These are phyloP conservation scores for Labeo rohita DNA, from an alignment of 2,113 vertebrate species.

Conservation along the genomic window DNA sequence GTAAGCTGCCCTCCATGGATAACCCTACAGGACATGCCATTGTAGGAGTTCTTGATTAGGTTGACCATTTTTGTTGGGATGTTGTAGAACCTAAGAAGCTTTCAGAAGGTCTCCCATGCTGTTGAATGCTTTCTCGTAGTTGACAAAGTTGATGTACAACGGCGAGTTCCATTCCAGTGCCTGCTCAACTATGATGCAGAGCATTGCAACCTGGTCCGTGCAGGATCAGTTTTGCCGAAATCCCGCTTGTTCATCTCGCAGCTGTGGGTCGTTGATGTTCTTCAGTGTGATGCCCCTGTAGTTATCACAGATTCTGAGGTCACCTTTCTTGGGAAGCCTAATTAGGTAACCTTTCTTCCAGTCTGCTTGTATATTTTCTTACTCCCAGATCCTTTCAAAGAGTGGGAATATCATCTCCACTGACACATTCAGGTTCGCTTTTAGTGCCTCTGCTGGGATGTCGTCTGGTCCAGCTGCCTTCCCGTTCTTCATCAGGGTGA, in stretches of 20 bases:
- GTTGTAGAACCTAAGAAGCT: neutral
- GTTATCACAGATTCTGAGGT: neutral
- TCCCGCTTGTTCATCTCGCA: neutral
- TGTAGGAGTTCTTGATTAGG: neutral
- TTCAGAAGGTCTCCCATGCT: neutral
- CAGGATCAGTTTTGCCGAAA: neutral
- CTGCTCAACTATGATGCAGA: slow-evolving; percentile 27
- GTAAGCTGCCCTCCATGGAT: neutral
- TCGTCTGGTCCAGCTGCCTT: neutral
- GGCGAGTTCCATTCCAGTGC: neutral
- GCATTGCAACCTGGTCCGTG: neutral
- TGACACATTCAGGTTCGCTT: neutral
- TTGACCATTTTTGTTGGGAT: neutral
- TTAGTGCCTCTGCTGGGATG: neutral
- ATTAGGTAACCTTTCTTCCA: neutral
- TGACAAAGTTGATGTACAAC: neutral
- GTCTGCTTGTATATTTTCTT: neutral
- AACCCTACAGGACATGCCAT: neutral
- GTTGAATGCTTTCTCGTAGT: neutral
- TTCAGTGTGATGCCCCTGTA: neutral
- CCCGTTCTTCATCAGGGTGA: neutral
- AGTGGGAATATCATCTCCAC: neutral
- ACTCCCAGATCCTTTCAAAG: neutral
- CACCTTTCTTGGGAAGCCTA: neutral
- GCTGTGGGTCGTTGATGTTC: neutral